Base-by-base conservation (phyloP, 1,140 invertebrate species). In the Scaptomyza hsui region DNA sequence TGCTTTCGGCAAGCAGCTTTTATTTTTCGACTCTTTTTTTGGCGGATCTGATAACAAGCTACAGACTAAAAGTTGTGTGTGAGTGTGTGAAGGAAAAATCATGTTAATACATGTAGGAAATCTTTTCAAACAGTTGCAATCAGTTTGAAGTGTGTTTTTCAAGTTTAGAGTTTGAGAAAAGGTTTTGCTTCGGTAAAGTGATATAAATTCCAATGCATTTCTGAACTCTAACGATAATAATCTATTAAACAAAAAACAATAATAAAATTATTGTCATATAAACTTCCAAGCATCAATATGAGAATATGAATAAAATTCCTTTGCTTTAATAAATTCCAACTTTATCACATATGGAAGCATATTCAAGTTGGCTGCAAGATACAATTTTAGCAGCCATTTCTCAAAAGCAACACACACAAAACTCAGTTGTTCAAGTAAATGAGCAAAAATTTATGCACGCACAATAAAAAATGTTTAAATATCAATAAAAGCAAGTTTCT, bases 391-490 rank as follows among this genome's bases (percentile, higher is more conserved):
- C n/a, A 39, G 41, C 53, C 24, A 18, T 48, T 5, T 13, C 2
- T 19, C 6, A 21, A 18, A 37, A 29, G 7, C 2, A 21, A 21
- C 19, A 21, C 32, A 12, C 3, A 37, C 32, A 1, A 15, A 57
- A 35, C 13, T 16, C 18, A 15, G 21, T 44, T 68, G 26, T 18
- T 55, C 42, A 53, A 55, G 12, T 41, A 83, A 83, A 82, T 83
- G 74, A 78, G 70, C 45, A 37, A 37, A 60, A 82, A 83, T 75
- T 78, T 85, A 85, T 85, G 80, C 75, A 67, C 60, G 52, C 49
- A 57, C 49, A 82, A 78, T 82, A 82, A 79, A 85, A 82, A 81
- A 78, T 82, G 55, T 65, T 86, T 69, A 88, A 88, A 86, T 88
- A 88, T 88, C 81, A 86, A 86, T 86, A 86, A 86, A 86, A 86